Base-by-base conservation (phyloP, 2,797 vertebrate species). In the Psittacula derbiana region DNA sequence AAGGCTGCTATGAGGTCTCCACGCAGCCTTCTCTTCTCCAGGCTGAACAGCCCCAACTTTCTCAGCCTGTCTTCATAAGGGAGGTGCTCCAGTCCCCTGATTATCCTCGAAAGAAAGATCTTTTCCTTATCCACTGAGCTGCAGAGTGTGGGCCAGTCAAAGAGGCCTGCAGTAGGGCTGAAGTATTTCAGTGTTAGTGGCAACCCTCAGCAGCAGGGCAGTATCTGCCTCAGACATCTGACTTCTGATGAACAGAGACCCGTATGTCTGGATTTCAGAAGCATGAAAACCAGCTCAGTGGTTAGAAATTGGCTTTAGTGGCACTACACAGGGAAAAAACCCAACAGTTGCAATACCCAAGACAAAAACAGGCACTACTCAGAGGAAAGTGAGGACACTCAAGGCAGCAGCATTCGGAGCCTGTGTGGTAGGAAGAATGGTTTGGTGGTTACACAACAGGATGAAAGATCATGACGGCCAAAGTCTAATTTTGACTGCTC, bases 371-470 rank as follows among this genome's bases (percentile, higher is more conserved):
- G 47, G 67, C 19, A 0, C 82, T 88, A 44, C 82, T 76, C 58
- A 38, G 55, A 71, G 74, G 57, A 71, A 85, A 83, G 75, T 25
- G 75, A 94, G 58, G 83, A 41, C 38, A 78, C 43, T 76, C 16
- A 4, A 33, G 36, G 60, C 86, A 85, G 67, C 43, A 46, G 80
- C 38, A 19, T 61, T 53, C 2, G 1, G 19, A 67, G 65, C 46
- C 87, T 1, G 1, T 80, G 78, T 47, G 88, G 93, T 80, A 50
- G 86, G 72, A 83, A 86, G 74, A 75, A 78, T 72, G 80, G 90
- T 94, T 95, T 91, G 61, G 64, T 92, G 90, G 88, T 93, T 92
- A 91, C 84, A 82, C 72, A 80, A 83, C 83, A 82, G 80, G 86
- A 92, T 74, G 84, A 85, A 82, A 89, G 49, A 82, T 12, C 71